Base-by-base conservation (phyloP, 2,113 vertebrate species). In the Mesembrinibis cayennensis region DNA sequence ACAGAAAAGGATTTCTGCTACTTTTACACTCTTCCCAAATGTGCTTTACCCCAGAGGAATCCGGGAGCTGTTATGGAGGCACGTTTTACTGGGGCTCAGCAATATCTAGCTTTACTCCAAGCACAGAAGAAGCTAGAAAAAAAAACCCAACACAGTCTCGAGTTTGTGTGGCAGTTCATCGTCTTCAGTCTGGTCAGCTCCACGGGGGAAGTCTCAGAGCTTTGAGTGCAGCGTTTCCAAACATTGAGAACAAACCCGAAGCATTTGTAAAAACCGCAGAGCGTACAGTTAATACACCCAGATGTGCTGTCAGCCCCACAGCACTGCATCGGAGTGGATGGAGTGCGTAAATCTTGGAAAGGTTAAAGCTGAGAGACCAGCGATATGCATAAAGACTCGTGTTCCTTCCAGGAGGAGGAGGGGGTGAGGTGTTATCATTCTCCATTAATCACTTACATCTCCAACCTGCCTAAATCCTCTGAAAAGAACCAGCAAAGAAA, bases 401-500 rank as follows among this genome's bases (percentile, higher is more conserved):
- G 93, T 94, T 97, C 91, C 91, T 94, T 97, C 89, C 95, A 95
- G 89, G 40, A 96, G 87, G 61, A 91, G 91, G 90, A 91, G 91
- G 93, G 78, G 70, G 61, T 94, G 92, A 96, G 91, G 94, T 96
- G 95, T 95, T 97, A 97, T 97, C 94, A 94, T 97, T 96, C 92
- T 93, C 73, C 94, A 97, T 97, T 94, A 97, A 96, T 96, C 97
- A 97, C 93, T 93, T 93, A 95, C 97, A 94, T 96, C 96, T 95
- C 95, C 93, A 93, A 95, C 94, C 95, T 97, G 95, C 88, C 95
- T 93, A 96, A 95, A 93, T 88, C 96, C 89, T 95, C 93, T 97
- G 95, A 97, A 97, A 96, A 97, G 93, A 97, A 95, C 81, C 97
- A 97, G 97, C 81, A 97, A 97, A 96, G 95, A 95, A 97, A 96